Conservation (phyloP, 2,888 invertebrate species). For the Nudaria mundana region DNA sequence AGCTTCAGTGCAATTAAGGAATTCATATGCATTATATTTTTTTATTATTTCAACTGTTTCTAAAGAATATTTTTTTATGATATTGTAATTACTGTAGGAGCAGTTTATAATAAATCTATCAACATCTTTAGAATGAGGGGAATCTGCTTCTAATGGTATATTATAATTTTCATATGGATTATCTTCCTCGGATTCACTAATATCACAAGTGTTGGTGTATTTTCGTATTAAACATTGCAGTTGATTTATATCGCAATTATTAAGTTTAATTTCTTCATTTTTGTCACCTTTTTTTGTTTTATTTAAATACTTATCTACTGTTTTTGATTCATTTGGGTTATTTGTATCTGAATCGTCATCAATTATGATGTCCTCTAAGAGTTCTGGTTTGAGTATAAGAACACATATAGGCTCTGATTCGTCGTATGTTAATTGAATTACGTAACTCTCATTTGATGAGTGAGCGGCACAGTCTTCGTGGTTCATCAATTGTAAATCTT, state of each 20-base stretch:
- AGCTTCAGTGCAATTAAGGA: constrained; percentile 2
- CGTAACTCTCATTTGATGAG: constrained; percentile 4
- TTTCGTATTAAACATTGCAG: constrained; percentile 1
- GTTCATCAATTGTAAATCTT: not conserved
- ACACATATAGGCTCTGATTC: not conserved
- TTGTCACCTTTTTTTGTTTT: not conserved
- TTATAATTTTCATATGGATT: too few species aligned
- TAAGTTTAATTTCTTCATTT: not conserved
- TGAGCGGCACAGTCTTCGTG: not conserved
- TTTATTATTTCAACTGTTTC: not conserved
- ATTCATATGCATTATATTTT: not conserved
- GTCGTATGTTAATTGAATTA: not conserved
- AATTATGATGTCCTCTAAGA: not conserved
- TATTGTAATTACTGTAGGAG: too few species aligned
- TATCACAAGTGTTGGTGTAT: not conserved
- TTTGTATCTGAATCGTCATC: not conserved
- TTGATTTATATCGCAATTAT: too few species aligned
- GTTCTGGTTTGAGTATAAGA: not conserved
- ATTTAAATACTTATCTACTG: not conserved
- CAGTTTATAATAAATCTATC: too few species aligned
- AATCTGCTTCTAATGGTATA: too few species aligned
- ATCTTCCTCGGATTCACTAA: not conserved
- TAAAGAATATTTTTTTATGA: not conserved
- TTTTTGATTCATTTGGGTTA: too few species aligned
- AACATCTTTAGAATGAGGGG: too few species aligned